phyloP scores from a whole-genome alignment of 2,113 vertebrate species.

The Triplophysa tibetana region DNA sequence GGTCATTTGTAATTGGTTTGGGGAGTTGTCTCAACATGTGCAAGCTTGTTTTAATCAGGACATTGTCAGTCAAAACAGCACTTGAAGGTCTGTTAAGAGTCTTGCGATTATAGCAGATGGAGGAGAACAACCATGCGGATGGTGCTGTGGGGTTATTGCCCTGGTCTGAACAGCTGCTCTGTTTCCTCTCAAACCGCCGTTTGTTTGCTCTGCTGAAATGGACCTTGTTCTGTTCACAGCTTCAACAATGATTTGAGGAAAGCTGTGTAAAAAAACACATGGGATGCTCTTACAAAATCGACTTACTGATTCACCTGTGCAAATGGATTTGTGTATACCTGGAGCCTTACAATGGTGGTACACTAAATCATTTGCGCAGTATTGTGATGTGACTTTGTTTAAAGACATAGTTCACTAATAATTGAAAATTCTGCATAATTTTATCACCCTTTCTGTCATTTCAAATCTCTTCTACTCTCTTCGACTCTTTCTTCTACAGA shows the following conservation, averaged over 20 bases:
- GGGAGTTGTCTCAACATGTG: slow-evolving; percentile 53
- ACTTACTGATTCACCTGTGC: slow-evolving; percentile 25
- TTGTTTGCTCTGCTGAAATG: slow-evolving; percentile 22
- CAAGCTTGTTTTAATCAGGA: slow-evolving; percentile 54
- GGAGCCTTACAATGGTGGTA: not conserved
- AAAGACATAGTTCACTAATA: too few relatives aligned
- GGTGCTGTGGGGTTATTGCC: slow-evolving; percentile 2
- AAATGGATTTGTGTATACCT: not conserved
- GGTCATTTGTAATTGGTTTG: slow-evolving; percentile 53
- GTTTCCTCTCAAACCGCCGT: not conserved
- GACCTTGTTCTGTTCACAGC: slow-evolving; percentile 1
- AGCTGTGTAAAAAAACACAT: not conserved
- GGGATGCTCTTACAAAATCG: not conserved
- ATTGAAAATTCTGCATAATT: too few relatives aligned
- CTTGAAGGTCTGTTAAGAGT: slow-evolving; percentile 37
- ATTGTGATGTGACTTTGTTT: too few relatives aligned
- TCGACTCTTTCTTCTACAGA: too few relatives aligned
- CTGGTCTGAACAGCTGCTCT: slow-evolving; percentile 29
- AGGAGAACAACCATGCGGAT: slow-evolving; percentile 28
- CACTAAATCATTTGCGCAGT: not conserved
- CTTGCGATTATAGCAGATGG: slow-evolving; percentile 39
- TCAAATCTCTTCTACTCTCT: too few relatives aligned
- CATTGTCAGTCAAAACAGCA: slow-evolving; percentile 50
- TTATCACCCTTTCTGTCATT: too few relatives aligned
- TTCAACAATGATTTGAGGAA: slow-evolving; percentile 11